phyloP scores from a whole-genome alignment of 1,140 invertebrate species.

The Himalopsyche phryganea region DNA sequence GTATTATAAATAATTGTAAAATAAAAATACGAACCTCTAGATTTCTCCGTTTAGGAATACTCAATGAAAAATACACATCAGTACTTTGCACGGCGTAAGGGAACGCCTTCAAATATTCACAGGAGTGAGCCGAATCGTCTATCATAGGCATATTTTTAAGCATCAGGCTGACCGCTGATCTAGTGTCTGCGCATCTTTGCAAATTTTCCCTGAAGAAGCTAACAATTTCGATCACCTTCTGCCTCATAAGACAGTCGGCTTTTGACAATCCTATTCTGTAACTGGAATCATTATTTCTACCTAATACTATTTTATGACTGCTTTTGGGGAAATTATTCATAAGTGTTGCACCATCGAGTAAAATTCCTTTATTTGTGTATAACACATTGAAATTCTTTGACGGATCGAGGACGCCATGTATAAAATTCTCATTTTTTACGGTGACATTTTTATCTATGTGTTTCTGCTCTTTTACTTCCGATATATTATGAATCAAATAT shows the following conservation, averaged over 20 bases:
- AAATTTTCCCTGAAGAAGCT: background rate
- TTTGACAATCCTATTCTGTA: background rate
- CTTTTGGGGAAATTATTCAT: background rate
- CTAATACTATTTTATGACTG: background rate
- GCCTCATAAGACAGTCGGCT: background rate
- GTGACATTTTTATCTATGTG: background rate
- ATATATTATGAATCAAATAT: constrained; percentile 1
- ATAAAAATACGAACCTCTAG: constrained; percentile 41
- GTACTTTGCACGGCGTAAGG: constrained; percentile 45
- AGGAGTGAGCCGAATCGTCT: constrained; percentile 34
- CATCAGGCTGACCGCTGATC: constrained; percentile 20
- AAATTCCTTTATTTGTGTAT: too few relatives aligned
- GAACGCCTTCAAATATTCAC: constrained; percentile 39
- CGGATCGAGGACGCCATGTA: too few relatives aligned
- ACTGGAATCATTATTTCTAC: background rate
- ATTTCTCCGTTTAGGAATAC: constrained; percentile 48
- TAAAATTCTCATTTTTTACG: background rate
- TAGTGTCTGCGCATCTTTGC: constrained; percentile 1
- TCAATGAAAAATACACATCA: constrained; percentile 44
- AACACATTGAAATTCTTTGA: too few relatives aligned
- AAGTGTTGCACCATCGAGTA: too few relatives aligned
- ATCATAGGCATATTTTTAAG: constrained; percentile 43
- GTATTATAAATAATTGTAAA: too few relatives aligned
- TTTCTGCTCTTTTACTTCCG: too few relatives aligned
- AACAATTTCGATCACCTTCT: background rate